These are phyloP conservation scores for Zeus faber DNA, from an alignment of 2,113 vertebrate genomes.

Conservation along the genomic window DNA sequence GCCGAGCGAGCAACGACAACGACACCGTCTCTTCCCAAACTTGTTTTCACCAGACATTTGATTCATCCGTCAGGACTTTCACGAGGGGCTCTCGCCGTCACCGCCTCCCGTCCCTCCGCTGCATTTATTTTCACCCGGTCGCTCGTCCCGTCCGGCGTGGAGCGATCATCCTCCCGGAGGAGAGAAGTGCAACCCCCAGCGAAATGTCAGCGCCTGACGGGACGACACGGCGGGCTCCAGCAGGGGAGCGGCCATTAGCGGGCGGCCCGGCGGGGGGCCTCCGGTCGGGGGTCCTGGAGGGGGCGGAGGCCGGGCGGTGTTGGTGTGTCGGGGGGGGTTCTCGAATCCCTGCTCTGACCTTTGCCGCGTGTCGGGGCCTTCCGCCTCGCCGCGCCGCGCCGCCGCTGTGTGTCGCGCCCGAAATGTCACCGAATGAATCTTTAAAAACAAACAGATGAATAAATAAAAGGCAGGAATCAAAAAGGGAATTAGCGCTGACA, in stretches of 20 bases:
- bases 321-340: neutral
- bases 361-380: constrained; percentile 60
- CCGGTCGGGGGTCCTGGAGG: neutral
- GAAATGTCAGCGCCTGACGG: too few species aligned
- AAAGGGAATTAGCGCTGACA: constrained; percentile 49
- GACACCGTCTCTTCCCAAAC: too few species aligned
- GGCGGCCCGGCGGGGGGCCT: neutral
- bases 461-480: constrained; percentile 13
- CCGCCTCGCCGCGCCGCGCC: constrained; percentile 44
- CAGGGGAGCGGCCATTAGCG: constrained; percentile 28
- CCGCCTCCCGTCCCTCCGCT: too few species aligned
- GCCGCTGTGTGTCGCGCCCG: constrained; percentile 46
- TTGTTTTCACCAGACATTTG: too few species aligned
- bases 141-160: too few species aligned
- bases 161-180: too few species aligned
- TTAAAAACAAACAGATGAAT: constrained; percentile 3
- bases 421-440: constrained; percentile 54
- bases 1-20: too few species aligned
- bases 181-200: too few species aligned
- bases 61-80: too few species aligned
- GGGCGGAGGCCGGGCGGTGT: neutral
- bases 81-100: too few species aligned
- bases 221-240: too few species aligned
- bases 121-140: too few species aligned
- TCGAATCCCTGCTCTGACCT: constrained; percentile 46